phyloP scores from a whole-genome alignment of 2,797 vertebrate genomes.

The Megaceryle alcyon region DNA sequence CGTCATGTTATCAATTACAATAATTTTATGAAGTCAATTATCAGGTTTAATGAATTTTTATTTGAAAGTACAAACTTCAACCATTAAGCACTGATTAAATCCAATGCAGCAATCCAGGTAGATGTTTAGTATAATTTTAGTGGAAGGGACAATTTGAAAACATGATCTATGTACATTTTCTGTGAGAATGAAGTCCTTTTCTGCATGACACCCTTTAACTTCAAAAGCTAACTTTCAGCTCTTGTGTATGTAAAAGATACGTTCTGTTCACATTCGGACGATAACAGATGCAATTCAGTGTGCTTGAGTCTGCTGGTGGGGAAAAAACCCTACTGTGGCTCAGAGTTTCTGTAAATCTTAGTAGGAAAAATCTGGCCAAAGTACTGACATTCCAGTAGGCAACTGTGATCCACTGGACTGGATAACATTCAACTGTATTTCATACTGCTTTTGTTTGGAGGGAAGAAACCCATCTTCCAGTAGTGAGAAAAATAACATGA shows the following conservation, averaged over 20 bases:
- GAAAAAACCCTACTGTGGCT: background rate
- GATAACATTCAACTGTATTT: background rate
- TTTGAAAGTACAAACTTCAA: background rate
- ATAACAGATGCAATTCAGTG: background rate
- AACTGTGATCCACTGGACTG: background rate
- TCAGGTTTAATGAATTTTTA: background rate
- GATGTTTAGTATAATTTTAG: background rate
- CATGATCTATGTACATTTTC: background rate
- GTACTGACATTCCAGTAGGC: background rate
- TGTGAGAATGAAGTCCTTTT: background rate
- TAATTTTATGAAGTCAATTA: slow-evolving; percentile 11
- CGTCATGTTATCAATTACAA: background rate
- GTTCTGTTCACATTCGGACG: background rate
- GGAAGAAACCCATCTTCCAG: background rate
- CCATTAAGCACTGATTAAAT: background rate
- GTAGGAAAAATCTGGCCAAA: background rate
- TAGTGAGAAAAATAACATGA: background rate
- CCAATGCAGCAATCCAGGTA: background rate
- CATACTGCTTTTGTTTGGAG: background rate
- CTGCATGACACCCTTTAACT: background rate
- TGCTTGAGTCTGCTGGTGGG: background rate
- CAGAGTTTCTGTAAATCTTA: background rate
- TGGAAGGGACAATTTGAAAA: background rate
- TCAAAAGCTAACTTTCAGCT: background rate
- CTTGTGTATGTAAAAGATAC: background rate